Conservation (phyloP, 2,113 vertebrate genomes). For the Orycteropus afer region DNA sequence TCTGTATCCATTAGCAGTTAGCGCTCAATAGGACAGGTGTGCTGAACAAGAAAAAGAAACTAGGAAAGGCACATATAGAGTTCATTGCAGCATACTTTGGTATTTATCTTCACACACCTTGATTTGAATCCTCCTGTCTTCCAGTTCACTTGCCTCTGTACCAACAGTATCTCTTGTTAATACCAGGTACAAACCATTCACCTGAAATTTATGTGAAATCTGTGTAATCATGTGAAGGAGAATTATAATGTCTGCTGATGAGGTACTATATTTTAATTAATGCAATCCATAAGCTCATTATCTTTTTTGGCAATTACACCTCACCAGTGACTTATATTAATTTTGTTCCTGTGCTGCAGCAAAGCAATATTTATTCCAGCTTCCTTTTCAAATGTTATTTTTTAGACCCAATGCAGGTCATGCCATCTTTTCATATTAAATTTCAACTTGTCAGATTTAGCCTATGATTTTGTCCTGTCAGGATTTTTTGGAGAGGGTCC, state of each 20-base stretch:
- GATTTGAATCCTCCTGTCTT: not conserved
- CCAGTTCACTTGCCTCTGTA: not conserved
- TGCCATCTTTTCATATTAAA: not conserved
- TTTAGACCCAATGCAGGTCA: not conserved
- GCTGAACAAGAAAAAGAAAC: not conserved
- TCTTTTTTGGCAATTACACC: not conserved
- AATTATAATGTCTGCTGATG: not conserved
- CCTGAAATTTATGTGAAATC: not conserved
- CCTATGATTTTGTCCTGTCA: not conserved
- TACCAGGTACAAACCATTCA: not conserved
- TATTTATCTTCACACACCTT: not conserved
- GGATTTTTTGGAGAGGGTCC: not conserved
- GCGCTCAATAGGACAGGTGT: fast-evolving
- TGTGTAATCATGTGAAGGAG: not conserved
- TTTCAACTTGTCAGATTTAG: constrained; percentile 39
- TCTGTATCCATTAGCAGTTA: not conserved
- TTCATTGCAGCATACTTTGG: no score
- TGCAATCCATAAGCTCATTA: constrained; percentile 7
- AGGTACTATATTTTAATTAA: constrained; percentile 49
- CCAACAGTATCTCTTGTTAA: not conserved
- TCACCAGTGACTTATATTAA: not conserved
- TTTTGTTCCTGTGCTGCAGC: not conserved
- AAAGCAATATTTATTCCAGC: not conserved
- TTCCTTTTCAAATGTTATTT: not conserved
- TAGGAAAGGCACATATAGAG: fast-evolving